phyloP scores from a whole-genome alignment of 2,113 vertebrate species.

The Acrocephalus kingi region DNA sequence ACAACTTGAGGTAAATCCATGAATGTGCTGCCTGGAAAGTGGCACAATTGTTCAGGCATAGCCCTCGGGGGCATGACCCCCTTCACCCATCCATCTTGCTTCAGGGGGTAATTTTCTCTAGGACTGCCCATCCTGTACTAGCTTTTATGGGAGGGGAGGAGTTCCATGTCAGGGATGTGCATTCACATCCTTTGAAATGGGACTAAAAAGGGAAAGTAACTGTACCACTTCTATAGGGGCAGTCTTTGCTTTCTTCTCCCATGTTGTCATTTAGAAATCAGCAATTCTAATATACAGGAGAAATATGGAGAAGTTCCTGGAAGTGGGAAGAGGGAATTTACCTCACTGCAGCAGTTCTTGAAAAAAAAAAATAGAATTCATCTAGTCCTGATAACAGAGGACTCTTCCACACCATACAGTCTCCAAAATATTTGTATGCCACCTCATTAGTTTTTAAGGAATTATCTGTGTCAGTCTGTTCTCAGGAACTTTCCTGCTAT shows the following conservation, averaged over 20 bases:
- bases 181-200: not conserved
- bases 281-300: not conserved
- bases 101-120: not conserved
- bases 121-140: not conserved
- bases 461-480: not conserved
- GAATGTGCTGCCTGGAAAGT: not conserved
- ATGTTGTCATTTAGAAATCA: not conserved
- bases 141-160: not conserved
- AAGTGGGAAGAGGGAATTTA: not conserved
- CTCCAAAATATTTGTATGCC: not conserved
- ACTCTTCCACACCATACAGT: not conserved
- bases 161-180: not conserved
- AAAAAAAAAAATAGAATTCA: not conserved
- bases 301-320: not conserved
- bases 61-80: not conserved
- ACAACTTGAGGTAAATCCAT: not conserved
- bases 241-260: not conserved
- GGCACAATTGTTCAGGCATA: not conserved
- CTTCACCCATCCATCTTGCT: not conserved
- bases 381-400: not conserved
- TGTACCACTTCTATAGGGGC: not conserved
- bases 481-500: not conserved
- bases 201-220: not conserved
- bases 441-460: not conserved
- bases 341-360: not conserved